Conservation (phyloP, 2,888 invertebrate genomes). For the Chloroclystis v-ata region DNA sequence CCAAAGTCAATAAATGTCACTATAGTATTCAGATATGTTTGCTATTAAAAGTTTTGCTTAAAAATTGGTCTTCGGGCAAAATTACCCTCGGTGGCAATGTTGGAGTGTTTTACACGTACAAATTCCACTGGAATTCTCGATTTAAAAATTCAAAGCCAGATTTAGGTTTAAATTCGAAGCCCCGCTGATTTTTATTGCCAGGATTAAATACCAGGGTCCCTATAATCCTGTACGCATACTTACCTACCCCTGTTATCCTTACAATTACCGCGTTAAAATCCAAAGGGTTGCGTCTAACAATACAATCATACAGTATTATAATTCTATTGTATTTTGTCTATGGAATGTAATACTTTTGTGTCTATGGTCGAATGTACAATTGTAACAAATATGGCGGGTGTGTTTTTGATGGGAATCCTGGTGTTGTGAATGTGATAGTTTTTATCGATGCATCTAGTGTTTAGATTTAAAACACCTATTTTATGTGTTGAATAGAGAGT, state of each 20-base stretch:
- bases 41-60: too few species aligned
- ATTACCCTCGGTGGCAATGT: too few species aligned
- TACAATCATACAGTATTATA: slow-evolving; percentile 35
- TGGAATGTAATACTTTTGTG: slow-evolving; percentile 37
- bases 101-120: too few species aligned
- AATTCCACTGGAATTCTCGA: background rate
- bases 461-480: too few species aligned
- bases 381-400: slow-evolving; percentile 34
- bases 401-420: too few species aligned
- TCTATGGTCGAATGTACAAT: slow-evolving; percentile 26
- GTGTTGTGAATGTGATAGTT: too few species aligned
- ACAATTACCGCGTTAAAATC: slow-evolving; percentile 42
- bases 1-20: too few species aligned
- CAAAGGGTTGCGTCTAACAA: slow-evolving; percentile 38
- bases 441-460: too few species aligned
- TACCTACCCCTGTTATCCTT: slow-evolving; percentile 36
- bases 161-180: slow-evolving; percentile 13
- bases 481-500: too few species aligned
- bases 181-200: slow-evolving; percentile 22
- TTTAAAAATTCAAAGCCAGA: slow-evolving; percentile 9
- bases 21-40: too few species aligned
- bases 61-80: too few species aligned
- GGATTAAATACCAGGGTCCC: slow-evolving; percentile 20
- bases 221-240: slow-evolving; percentile 20
- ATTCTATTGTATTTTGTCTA: slow-evolving; percentile 32